Conservation (phyloP, 2,113 vertebrate genomes). For the Casuarius casuarius region DNA sequence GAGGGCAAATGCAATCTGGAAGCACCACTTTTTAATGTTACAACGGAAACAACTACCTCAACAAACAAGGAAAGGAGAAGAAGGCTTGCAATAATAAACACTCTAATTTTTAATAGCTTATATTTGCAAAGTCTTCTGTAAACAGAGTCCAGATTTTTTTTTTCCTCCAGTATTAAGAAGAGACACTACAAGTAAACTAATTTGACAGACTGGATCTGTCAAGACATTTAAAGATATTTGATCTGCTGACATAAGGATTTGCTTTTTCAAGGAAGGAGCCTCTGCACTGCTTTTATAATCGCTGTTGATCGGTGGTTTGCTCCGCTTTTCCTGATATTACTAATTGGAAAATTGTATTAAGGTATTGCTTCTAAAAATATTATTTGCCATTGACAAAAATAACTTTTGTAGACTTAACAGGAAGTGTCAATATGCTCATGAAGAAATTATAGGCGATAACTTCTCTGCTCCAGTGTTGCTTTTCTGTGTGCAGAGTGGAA, state of each 20-base stretch:
- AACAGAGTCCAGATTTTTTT: slow-evolving; percentile 42
- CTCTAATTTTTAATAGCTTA: slow-evolving; percentile 64
- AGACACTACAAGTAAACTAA: slow-evolving; percentile 77
- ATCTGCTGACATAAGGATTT: slow-evolving; percentile 68
- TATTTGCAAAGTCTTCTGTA: slow-evolving; percentile 69
- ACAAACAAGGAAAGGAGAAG: slow-evolving; percentile 79
- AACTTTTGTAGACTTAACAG: slow-evolving; percentile 46
- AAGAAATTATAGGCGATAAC: slow-evolving; percentile 14
- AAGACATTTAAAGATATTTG: slow-evolving; percentile 60
- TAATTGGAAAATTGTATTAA: slow-evolving; percentile 67
- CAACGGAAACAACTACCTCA: slow-evolving; percentile 94
- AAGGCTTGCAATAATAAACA: slow-evolving; percentile 80
- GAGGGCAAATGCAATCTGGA: slow-evolving; percentile 82
- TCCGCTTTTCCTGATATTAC: slow-evolving; percentile 74
- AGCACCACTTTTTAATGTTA: slow-evolving; percentile 85
- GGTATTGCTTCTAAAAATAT: slow-evolving; percentile 72
- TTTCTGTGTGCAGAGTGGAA: slow-evolving; percentile 38
- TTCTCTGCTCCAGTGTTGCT: slow-evolving; percentile 16
- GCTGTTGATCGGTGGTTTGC: slow-evolving; percentile 91
- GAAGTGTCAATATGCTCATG: slow-evolving; percentile 58
- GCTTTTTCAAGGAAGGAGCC: slow-evolving; percentile 67
- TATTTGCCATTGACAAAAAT: slow-evolving; percentile 55
- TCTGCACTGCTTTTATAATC: slow-evolving; percentile 77
- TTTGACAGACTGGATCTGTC: slow-evolving; percentile 94
- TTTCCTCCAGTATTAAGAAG: slow-evolving; percentile 56